Base-by-base conservation (phyloP, 2,797 vertebrate genomes). In the Urosaurus nigricauda region DNA sequence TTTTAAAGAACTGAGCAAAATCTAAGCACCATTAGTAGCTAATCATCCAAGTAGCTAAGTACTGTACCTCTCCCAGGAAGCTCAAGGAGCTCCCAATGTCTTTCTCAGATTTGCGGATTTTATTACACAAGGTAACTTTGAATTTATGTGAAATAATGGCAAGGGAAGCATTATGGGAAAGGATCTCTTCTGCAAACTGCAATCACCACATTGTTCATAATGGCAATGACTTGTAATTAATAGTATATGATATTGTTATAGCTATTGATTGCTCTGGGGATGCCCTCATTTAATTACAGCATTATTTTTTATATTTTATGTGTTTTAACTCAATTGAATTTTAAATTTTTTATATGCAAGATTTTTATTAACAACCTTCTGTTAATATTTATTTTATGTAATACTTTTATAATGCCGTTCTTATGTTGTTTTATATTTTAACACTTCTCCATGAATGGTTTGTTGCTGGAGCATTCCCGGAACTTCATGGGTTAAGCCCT, bases 141-240 rank as follows among this genome's bases (percentile, higher is more conserved):
- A 83, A 43, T 65, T 40, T 90, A 90, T 63, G 13, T 86, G 5
- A 9, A 37, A 79, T 88, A 88, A 63, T 58, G 7, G 65, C 9
- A 75, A 84, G 1, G 79, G 2, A 2, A 51, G 17, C 65, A 24
- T 26, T 47, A 58, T 5, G 83, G 79, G 81, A 47, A 9, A 87
- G 74, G 35, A 16, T 17, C 35, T 35, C 35, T 37, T 37, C 37
- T 0, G 1, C 47, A 86, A 93, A 85, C 79, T 0, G 0, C 4
- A 83, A 29, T 3, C 40, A n/a, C 17, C 71, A 74, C 16, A 7
- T 37, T 74, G 37, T 74, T 21, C 71, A 35, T 5, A 58, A 21
- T n/a, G 4, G 47, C 29, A 79, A n/a, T n/a, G 43, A 8, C 13
- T 47, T 79, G 9, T 53, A 29, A 53, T 17, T 79, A 51, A 5